Conservation (phyloP, 2,797 vertebrate genomes). For the Morelia viridis region DNA sequence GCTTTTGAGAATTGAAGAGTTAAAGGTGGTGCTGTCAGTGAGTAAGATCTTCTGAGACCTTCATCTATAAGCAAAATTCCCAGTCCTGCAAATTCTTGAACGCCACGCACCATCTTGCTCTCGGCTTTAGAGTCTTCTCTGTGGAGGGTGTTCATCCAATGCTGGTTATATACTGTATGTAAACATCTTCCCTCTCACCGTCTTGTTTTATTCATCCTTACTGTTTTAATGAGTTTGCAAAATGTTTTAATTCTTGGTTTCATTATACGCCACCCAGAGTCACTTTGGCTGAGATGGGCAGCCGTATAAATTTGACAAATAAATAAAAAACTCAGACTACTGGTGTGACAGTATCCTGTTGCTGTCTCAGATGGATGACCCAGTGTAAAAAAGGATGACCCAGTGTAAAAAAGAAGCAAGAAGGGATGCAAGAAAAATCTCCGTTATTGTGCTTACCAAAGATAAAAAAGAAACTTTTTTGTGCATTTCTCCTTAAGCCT, state of each 20-base stretch:
- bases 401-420: background rate
- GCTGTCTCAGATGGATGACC: background rate
- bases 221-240: background rate
- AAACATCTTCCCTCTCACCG: background rate
- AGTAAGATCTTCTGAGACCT: slow-evolving; percentile 49
- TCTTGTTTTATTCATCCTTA: background rate
- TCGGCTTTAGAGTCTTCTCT: background rate
- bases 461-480: background rate
- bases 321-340: background rate
- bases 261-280: background rate
- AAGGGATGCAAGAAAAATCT: background rate
- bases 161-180: background rate
- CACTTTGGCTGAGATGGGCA: background rate
- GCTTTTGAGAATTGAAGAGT: background rate
- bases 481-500: background rate
- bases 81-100: slow-evolving; percentile 25
- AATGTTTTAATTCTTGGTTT: background rate
- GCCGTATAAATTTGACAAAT: background rate
- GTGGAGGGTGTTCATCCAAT: background rate
- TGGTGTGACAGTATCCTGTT: background rate
- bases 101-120: slow-evolving; percentile 41
- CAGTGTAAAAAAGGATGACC: background rate
- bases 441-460: background rate
- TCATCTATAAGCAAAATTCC: slow-evolving; percentile 52
- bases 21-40: slow-evolving; percentile 35